Evolutionary conservation across 2,113 vertebrate species (phyloP), one percentile per base, ranked within the genome.

Genomic region (Neofelis nebulosa): DNA sequence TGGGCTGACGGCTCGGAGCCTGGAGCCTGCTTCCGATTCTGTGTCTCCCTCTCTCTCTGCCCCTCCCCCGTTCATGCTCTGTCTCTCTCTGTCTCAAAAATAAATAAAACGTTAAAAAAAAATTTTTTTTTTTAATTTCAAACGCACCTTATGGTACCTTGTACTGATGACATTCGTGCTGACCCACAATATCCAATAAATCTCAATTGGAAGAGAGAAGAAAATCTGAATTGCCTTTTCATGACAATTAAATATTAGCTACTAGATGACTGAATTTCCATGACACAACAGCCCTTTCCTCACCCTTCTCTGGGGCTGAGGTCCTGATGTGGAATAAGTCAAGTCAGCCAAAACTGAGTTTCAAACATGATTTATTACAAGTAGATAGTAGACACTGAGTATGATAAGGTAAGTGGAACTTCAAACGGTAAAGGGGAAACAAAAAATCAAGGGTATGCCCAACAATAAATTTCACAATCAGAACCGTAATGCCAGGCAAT

Each of bases 351-450:
- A 80, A 71, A 88, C 4, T 73, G 48, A 38, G 14, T 90, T 88
- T 89, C 71, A 91, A 95, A 73, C 81, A 85, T 90, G 80, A 84
- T 98, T 98, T 98, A 97, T 97, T 97, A 41, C 65, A 89, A 83
- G 92, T 41, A 76, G 82, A 84, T 88, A 81, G n/a, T 55, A 76
- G 65, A 74, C 50, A 87, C 19, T 48, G 81, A 86, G 73, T 95
- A 73, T 82, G 52, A 80, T 38, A 73, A 52, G 25, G 84, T 66
- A 90, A 63, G 80, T 16, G 25, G 38, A 89, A 82, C 41, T 76
- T 65, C 14, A 1, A 94, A 69, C 50, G 52, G 50, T n/a, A 73
- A 94, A 93, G 23, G 27, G 19, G 27, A 61, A 65, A 52, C 50
- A 78, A 74, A 55, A 61, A 38, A 12, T 63, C 29, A 94, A 82